phyloP scores from a whole-genome alignment of 2,797 vertebrate genomes.

The Phalanger gymnotis region DNA sequence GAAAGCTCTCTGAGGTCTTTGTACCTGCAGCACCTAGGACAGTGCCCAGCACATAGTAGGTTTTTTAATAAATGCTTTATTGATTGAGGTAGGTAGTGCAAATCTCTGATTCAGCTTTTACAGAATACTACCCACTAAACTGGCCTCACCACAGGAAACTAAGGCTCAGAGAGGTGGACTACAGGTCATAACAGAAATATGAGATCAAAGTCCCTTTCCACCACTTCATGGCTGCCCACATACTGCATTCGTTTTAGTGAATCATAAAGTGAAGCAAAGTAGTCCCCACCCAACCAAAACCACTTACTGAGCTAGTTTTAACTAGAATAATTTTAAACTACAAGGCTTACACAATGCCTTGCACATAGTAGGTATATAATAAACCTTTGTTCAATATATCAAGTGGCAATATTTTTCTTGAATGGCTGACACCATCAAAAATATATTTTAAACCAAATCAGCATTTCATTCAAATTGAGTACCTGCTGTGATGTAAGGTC shows the following conservation, averaged over 20 bases:
- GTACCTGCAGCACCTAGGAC: not conserved
- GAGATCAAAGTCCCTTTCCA: not conserved
- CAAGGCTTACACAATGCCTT: not conserved
- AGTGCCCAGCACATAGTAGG: not conserved
- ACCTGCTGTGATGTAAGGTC: not conserved
- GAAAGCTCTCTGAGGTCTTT: not conserved
- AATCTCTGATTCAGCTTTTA: not conserved
- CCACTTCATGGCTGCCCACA: conserved; percentile 4
- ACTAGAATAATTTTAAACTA: not conserved
- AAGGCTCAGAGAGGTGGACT: not conserved
- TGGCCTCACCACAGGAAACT: not conserved
- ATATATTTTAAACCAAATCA: conserved; percentile 69
- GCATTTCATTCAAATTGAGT: not conserved
- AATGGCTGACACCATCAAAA: not conserved
- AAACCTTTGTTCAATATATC: too few relatives aligned
- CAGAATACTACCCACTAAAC: not conserved
- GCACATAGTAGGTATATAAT: too few relatives aligned
- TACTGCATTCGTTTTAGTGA: conserved; percentile 60
- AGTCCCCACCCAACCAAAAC: not conserved
- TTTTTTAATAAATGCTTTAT: not conserved
- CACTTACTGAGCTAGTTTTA: not conserved
- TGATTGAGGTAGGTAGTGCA: not conserved
- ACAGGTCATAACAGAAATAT: too few relatives aligned
- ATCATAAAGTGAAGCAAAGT: not conserved
- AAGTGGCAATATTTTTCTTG: too few relatives aligned